These are phyloP conservation scores for Mesochorus sp. DNA, from an alignment of 2,888 invertebrate species.

Conservation along the genomic window DNA sequence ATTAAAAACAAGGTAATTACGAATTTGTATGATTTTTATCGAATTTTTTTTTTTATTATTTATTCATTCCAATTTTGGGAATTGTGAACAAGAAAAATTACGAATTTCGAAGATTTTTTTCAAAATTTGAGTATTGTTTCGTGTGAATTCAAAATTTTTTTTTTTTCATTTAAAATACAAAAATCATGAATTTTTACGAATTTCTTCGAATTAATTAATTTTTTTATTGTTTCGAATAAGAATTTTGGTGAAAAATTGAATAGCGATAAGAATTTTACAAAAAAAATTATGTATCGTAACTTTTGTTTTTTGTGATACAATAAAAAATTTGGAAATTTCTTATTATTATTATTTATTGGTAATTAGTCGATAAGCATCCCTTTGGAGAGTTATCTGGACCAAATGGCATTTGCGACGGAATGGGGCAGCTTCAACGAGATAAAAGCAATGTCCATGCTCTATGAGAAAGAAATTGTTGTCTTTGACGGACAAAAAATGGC, in stretches of 20 bases:
- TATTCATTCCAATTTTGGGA: too few relatives aligned
- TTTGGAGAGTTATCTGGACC: slow-evolving; percentile 87
- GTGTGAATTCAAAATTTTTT: not conserved
- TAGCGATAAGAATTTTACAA: not conserved
- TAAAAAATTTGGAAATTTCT: too few relatives aligned
- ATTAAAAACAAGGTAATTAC: too few relatives aligned
- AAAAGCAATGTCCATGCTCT: slow-evolving; percentile 88
- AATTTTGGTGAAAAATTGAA: not conserved
- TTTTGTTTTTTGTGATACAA: not conserved
- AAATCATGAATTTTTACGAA: not conserved
- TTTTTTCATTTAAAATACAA: too few relatives aligned
- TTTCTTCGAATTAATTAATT: not conserved
- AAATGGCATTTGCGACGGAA: slow-evolving; percentile 87
- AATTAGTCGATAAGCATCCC: slow-evolving; percentile 85
- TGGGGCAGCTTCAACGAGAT: slow-evolving; percentile 88
- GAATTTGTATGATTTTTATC: too few relatives aligned
- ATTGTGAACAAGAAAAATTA: too few relatives aligned
- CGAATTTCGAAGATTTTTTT: too few relatives aligned
- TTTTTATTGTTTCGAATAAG: not conserved
- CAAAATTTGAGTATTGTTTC: not conserved
- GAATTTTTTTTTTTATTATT: too few relatives aligned
- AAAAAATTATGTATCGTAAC: not conserved
- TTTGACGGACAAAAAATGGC: slow-evolving; percentile 86
- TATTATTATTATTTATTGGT: not conserved
- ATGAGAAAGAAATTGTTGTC: slow-evolving; percentile 89